These are phyloP conservation scores for Ciconia maguari DNA, from an alignment of 2,113 vertebrate species.

Conservation along the genomic window DNA sequence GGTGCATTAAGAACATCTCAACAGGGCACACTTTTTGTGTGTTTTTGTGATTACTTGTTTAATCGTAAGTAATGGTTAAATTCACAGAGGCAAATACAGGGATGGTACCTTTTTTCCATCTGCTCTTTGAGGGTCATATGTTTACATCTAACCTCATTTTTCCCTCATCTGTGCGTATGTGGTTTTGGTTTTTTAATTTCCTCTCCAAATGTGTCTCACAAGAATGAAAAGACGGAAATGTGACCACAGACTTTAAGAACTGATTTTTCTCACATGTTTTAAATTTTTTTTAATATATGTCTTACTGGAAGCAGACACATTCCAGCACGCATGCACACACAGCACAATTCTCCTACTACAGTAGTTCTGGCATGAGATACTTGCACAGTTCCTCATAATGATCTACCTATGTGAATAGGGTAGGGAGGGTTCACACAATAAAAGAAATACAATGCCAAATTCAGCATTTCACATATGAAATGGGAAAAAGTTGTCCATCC, in stretches of 20 bases:
- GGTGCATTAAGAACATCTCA: conserved; percentile 63
- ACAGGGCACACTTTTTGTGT: conserved; percentile 48
- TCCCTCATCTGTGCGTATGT: not conserved
- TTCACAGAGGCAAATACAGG: conserved; percentile 55
- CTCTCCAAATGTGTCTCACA: not conserved
- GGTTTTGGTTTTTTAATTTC: conserved; percentile 39
- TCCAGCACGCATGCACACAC: not conserved
- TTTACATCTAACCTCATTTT: conserved; percentile 4
- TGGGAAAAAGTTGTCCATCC: not conserved
- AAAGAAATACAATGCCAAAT: not conserved
- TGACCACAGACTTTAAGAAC: not conserved
- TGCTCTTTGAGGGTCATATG: not conserved
- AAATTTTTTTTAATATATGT: not conserved
- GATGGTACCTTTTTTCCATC: not conserved
- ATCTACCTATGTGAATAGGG: not conserved
- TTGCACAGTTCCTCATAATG: not conserved
- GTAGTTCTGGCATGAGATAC: not conserved
- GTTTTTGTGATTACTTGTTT: conserved; percentile 70
- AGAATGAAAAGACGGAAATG: conserved; percentile 8
- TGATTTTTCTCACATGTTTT: not conserved
- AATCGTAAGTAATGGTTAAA: conserved; percentile 63
- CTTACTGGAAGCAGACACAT: conserved; percentile 2
- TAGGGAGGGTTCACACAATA: not conserved
- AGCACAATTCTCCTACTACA: not conserved
- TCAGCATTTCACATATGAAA: not conserved